Conservation (phyloP, 1,140 invertebrate species). For the Drosophila arizonae region DNA sequence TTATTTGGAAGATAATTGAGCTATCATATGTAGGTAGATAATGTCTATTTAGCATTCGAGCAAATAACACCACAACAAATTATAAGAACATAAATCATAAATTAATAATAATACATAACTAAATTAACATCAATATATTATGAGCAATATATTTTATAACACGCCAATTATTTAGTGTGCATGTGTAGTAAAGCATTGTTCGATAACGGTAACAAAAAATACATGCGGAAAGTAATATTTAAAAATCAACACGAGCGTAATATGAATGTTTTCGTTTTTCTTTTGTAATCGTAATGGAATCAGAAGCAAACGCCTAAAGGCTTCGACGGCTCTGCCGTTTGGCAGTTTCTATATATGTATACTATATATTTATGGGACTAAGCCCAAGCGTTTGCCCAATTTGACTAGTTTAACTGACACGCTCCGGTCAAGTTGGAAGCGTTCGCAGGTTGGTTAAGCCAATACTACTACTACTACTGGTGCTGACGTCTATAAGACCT, state of each 20-base stretch:
- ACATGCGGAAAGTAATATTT: conserved; percentile 77
- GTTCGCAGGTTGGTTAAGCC: conserved; percentile 35
- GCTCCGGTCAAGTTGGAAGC: conserved; percentile 11
- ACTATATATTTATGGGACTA: not conserved
- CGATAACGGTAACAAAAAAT: conserved; percentile 70
- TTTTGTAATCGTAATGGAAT: conserved; percentile 75
- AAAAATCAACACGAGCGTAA: conserved; percentile 75
- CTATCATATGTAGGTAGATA: conserved; percentile 53
- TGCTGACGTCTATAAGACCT: conserved; percentile 80
- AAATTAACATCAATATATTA: conserved; percentile 51
- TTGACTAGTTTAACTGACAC: conserved; percentile 63
- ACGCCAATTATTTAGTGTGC: conserved; percentile 38
- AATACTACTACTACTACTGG: conserved; percentile 58
- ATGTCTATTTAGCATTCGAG: conserved; percentile 59
- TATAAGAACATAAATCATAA: conserved; percentile 29
- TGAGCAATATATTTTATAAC: conserved; percentile 41
- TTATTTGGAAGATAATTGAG: conserved; percentile 75
- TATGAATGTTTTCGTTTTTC: conserved; percentile 63
- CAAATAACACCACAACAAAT: conserved; percentile 66
- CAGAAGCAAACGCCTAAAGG: conserved; percentile 42
- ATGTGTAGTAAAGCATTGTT: conserved; percentile 17
- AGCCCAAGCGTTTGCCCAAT: conserved; percentile 51
- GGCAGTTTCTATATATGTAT: conserved; percentile 30
- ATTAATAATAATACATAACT: conserved; percentile 42
- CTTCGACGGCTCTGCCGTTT: conserved; percentile 41